Base-by-base conservation (phyloP, 2,113 vertebrate species). In the Vulpes lagopus region DNA sequence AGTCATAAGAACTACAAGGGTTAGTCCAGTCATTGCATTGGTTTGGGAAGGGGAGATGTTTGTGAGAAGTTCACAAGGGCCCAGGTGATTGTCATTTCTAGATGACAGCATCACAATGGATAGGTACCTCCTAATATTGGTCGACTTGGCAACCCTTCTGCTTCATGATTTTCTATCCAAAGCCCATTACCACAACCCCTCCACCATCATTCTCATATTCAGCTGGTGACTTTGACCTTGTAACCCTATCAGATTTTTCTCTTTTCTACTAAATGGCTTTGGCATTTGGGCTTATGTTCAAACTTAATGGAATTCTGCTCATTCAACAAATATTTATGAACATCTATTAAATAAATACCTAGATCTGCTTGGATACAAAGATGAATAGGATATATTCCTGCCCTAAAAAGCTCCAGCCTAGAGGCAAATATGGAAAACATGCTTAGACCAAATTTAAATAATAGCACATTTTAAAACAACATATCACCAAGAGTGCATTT, bases 241-340 rank as follows among this genome's bases (percentile, higher is more conserved):
- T 4, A 79, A 17, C 22, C 17, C 35, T 57, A n/a, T 65, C 27
- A 15, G 35, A 73, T 55, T 82, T 93, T 86, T 97, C 17, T 15
- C 27, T 49, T 96, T 86, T 69, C 82, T 79, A n/a, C 35, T 91
- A 95, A 95, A 32, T 55, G 95, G 25, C 25, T 86, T 27, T 84
- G 67, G 22, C 49, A 69, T 83, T 95, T 82, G 49, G 90, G 51
- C 38, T 86, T 17, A 14, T 32, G 16, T 53, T 74, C 3, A 69
- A 22, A 86, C 38, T 78, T 85, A 57, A 5, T 91, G 17, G 23
- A 55, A 79, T 91, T 60, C 6, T 43, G 19, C 17, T 51, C 25
- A 92, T 67, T 92, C 49, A 76, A 78, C 78, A 88, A 73, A 71
- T 71, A 89, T 78, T 74, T 88, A 95, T 65, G 53, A 95, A 35